Evolutionary conservation across 2,113 vertebrate species (phyloP).

Genomic region (Podarcis muralis): DNA sequence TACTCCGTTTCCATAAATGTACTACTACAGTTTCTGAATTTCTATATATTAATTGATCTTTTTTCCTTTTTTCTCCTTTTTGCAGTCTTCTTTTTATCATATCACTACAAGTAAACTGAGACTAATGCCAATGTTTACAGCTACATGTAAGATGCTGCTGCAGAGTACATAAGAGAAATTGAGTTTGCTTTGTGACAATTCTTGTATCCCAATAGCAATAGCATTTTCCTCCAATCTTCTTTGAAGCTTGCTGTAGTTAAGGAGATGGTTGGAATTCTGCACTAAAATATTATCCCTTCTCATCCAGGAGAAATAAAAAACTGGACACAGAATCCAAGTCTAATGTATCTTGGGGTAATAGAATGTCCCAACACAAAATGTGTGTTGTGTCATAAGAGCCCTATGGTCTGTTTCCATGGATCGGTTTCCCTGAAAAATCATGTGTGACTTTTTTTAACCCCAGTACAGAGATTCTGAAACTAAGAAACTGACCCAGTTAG

Average conservation of each 20-base stretch:
- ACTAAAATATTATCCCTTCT: neutral
- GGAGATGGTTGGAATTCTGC: neutral
- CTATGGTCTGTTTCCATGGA: no score
- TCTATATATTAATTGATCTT: neutral
- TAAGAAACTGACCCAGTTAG: no score
- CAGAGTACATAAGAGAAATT: neutral
- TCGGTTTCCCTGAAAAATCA: no score
- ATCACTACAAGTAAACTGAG: neutral
- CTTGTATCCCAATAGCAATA: constrained; percentile 27
- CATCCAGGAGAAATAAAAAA: no score
- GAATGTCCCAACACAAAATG: no score
- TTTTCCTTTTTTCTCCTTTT: neutral
- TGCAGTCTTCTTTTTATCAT: neutral
- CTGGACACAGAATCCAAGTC: no score
- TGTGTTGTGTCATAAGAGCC: no score
- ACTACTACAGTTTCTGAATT: neutral
- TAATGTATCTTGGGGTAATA: no score
- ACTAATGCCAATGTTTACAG: constrained; percentile 8
- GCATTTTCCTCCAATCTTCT: rapidly evolving
- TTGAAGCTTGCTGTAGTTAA: neutral
- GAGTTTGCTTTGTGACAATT: neutral
- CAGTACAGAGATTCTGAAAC: no score
- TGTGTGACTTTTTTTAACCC: no score
- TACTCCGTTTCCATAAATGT: neutral
- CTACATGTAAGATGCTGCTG: neutral